Percentiles rank a stretch among this genome's conserved stretches.
phyloP scores from a whole-genome alignment of 2,888 invertebrate species.

The Zygothrica quintamaculata region DNA sequence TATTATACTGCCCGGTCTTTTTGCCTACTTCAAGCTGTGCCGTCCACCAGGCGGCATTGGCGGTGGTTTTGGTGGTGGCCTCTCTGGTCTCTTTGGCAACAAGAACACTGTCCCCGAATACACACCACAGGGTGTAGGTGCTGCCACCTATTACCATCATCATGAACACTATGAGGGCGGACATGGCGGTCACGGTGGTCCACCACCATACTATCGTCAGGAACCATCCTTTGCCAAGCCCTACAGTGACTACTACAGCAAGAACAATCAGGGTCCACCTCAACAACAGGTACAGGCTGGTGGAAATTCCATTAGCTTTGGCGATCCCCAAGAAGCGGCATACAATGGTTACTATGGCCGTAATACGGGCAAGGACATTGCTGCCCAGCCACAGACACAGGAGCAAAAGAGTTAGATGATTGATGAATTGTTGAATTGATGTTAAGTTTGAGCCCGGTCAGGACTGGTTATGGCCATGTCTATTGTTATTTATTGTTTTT shows the following conservation, averaged over 20 bases:
- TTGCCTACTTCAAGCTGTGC: slow-evolving; percentile 94
- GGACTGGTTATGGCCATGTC: slow-evolving; percentile 1
- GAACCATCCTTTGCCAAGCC: slow-evolving; percentile 83
- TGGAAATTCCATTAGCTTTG: slow-evolving; percentile 86
- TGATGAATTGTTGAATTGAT: no score
- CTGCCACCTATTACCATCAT: slow-evolving; percentile 86
- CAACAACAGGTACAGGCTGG: slow-evolving; percentile 44
- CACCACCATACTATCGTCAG: slow-evolving; percentile 76
- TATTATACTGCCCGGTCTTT: slow-evolving; percentile 91
- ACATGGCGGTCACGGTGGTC: slow-evolving; percentile 51
- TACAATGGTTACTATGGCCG: slow-evolving; percentile 91
- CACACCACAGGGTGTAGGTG: slow-evolving; percentile 90
- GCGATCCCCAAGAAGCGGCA: slow-evolving; percentile 88
- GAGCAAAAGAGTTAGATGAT: slow-evolving; percentile 56
- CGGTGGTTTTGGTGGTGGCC: slow-evolving; percentile 82
- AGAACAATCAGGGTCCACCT: slow-evolving; percentile 77
- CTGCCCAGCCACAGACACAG: slow-evolving; percentile 62
- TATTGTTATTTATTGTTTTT: slow-evolving; percentile 70
- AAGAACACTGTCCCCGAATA: slow-evolving; percentile 86
- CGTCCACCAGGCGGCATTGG: slow-evolving; percentile 88
- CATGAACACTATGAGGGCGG: slow-evolving; percentile 82
- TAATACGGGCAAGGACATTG: slow-evolving; percentile 85
- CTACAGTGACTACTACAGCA: slow-evolving; percentile 85
- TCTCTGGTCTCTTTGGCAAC: slow-evolving; percentile 79
- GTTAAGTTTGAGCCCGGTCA: slow-evolving; percentile 6